Percentiles rank a stretch among this genome's conserved stretches.
Evolutionary conservation across 2,113 vertebrate genomes (phyloP).

Genomic region (Turdus rufiventris): DNA sequence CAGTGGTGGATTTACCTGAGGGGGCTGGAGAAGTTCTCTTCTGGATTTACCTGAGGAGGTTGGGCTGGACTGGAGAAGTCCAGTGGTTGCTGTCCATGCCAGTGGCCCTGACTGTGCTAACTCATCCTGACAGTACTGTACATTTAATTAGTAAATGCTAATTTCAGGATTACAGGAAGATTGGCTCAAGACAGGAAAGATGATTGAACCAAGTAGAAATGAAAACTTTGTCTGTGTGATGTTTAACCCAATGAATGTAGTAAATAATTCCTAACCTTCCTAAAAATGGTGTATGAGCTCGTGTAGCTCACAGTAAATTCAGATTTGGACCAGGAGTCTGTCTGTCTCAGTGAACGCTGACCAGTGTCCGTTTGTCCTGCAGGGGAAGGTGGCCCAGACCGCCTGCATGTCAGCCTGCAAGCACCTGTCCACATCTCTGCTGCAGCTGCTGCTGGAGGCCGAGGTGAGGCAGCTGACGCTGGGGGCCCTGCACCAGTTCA

Average conservation of each 20-base stretch:
- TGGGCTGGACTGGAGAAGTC: not conserved
- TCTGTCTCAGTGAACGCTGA: too few relatives aligned
- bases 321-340: too few relatives aligned
- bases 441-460: conserved; percentile 88
- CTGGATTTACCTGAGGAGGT: accelerated
- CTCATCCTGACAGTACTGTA: too few relatives aligned
- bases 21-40: not conserved
- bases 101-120: not conserved
- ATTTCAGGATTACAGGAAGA: too few relatives aligned
- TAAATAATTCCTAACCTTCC: too few relatives aligned
- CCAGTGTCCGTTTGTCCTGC: not conserved
- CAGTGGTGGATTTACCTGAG: accelerated
- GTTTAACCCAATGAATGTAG: too few relatives aligned
- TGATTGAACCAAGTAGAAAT: too few relatives aligned
- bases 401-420: conserved; percentile 98
- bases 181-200: too few relatives aligned
- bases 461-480: conserved; percentile 91
- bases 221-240: too few relatives aligned
- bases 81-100: accelerated
- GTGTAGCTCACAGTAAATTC: too few relatives aligned
- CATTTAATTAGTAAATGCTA: too few relatives aligned
- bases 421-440: conserved; percentile 90
- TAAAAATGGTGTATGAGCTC: too few relatives aligned
- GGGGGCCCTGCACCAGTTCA: conserved; percentile 93
- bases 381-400: conserved; percentile 98